Evolutionary conservation across 2,888 invertebrate species (phyloP).

Genomic region (Drosophila lacicola): DNA sequence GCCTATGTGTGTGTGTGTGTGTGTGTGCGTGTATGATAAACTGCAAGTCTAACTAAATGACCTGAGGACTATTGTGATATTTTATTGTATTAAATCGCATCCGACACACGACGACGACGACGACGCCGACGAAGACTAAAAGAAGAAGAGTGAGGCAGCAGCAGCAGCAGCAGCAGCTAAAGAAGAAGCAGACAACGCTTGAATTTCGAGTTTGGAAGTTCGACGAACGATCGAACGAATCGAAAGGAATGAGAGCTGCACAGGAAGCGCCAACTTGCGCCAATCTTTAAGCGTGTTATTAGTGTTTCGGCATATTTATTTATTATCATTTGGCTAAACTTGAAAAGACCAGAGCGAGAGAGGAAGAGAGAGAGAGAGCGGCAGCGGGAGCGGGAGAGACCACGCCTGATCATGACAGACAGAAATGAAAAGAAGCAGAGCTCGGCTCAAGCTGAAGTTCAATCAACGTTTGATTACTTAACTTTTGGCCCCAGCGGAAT

Average conservation of each 20-base stretch:
- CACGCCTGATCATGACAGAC: constrained; percentile 38
- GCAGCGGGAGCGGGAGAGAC: background rate
- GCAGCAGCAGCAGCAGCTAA: constrained; percentile 3
- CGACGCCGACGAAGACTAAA: constrained; percentile 5
- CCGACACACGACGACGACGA: constrained; percentile 70
- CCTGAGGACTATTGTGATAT: constrained; percentile 85
- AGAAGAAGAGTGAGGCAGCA: constrained; percentile 2
- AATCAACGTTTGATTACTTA: constrained; percentile 61
- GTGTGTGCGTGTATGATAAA: constrained; percentile 71
- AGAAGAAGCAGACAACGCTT: constrained; percentile 17
- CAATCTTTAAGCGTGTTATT: constrained; percentile 79
- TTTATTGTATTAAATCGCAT: constrained; percentile 84
- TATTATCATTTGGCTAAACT: constrained; percentile 71
- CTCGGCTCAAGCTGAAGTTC: constrained; percentile 12
- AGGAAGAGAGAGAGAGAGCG: constrained; percentile 1
- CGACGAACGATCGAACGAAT: constrained; percentile 28
- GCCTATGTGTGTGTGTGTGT: constrained; percentile 34
- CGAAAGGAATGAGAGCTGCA: constrained; percentile 29
- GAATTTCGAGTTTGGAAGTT: constrained; percentile 40
- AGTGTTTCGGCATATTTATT: constrained; percentile 80
- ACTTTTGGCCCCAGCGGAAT: constrained; percentile 44
- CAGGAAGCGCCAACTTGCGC: constrained; percentile 77
- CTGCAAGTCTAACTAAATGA: constrained; percentile 84
- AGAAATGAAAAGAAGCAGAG: background rate
- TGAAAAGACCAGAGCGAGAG: constrained; percentile 8